Evolutionary conservation across 1,140 invertebrate genomes (phyloP), one percentile per base, ranked within the genome.

Genomic region (Ceratosolen solmsi): DNA sequence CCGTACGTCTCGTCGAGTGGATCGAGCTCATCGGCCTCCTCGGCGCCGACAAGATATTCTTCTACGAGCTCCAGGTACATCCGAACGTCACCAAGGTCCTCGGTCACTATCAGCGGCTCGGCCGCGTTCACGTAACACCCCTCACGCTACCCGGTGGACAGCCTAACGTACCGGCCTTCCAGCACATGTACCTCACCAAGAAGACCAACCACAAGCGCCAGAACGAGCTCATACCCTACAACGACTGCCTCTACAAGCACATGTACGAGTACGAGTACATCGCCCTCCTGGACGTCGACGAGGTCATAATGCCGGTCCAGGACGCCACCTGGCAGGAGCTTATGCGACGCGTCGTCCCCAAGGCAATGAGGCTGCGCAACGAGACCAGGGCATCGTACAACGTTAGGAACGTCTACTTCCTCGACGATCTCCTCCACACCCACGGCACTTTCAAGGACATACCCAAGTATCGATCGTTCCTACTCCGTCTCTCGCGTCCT

Each of bases 201-300:
- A 97, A 97, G 89, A 95, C 96, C 2, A 98, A 96, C 87, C 95
- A 98, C 89, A 99, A 99, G 89, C 92, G 98, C 17, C 97, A 98
- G 87, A 98, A 98, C 90, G 98, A 99, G 89, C 92, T 99, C 54
- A 98, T 99, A 85, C 97, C 98, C 0, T 99, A 99, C 92, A 99
- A 99, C 90, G 98, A 99, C 88, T 99, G 98, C 87, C 93, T 99
- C 8, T 99, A 99, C 91, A 96, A 97, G 85, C 96, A 98, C 88
- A 94, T 98, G 91, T 98, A 98, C 88, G 93, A 94, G 58, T 98
- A 98, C 89, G 94, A 97, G 74, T 98, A 97, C 91, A 95, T 99
- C 49, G 96, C 96, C 0, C 91, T 99, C 20, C 91, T 99, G 33
- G 98, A 99, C 87, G 96, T 97, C 58, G 98, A 99, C 89, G 98